phyloP scores from a whole-genome alignment of 64 coral and sea anemone genomes.

The Anthopleura sola region DNA sequence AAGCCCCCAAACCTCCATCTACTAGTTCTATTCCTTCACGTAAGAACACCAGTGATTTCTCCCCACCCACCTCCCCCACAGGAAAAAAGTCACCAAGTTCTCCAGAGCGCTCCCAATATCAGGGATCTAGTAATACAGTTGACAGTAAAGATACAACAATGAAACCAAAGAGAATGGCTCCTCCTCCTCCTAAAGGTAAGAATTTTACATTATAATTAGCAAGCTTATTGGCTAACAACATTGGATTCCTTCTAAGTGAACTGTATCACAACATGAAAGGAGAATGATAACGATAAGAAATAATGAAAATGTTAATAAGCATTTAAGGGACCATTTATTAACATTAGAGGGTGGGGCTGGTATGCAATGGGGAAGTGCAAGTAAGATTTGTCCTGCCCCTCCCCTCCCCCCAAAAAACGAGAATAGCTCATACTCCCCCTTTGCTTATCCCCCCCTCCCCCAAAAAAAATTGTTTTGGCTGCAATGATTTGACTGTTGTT shows the following conservation, averaged over 20 bases:
- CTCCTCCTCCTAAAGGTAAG: constrained; percentile 55
- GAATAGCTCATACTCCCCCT: too few species aligned
- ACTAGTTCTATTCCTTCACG: constrained; percentile 24
- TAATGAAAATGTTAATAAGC: too few species aligned
- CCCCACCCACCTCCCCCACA: constrained; percentile 33
- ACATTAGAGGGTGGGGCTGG: too few species aligned
- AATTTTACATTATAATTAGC: not conserved
- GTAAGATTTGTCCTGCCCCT: too few species aligned
- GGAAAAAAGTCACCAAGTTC: not conserved
- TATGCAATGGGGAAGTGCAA: too few species aligned
- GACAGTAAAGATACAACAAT: constrained; percentile 4
- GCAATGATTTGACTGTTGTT: too few species aligned
- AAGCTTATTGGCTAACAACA: not conserved
- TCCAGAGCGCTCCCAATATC: not conserved
- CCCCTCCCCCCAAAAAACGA: too few species aligned
- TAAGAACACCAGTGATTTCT: not conserved
- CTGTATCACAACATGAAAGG: too few species aligned
- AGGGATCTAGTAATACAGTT: not conserved
- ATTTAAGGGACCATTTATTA: too few species aligned
- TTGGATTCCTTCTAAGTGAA: not conserved
- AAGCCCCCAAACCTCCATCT: constrained; percentile 28
- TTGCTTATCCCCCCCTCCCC: too few species aligned
- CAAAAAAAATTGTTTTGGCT: too few species aligned
- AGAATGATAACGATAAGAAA: too few species aligned
- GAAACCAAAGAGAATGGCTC: constrained; percentile 51